Evolutionary conservation across 2,797 vertebrate genomes (phyloP).

Genomic region (Anisognathus igniventris): DNA sequence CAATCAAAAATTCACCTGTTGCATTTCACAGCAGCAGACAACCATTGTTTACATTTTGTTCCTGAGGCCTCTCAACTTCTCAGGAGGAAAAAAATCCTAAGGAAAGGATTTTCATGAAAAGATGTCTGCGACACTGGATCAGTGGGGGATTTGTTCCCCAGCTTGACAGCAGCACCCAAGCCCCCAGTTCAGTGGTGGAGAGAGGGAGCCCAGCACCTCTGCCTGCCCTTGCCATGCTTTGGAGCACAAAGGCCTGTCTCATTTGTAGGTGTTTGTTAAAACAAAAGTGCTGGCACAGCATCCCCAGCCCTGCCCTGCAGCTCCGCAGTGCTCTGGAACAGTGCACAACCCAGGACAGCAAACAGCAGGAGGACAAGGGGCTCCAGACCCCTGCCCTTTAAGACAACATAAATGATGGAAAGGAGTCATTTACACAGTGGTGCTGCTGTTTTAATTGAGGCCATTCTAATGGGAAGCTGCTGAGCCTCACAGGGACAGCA

Average conservation of each 20-base stretch:
- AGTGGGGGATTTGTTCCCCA: not conserved
- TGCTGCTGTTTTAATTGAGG: slow-evolving; percentile 71
- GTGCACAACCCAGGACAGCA: not conserved
- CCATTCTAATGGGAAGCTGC: not conserved
- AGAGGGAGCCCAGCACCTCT: not conserved
- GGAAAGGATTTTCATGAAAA: too few species aligned
- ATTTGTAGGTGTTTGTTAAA: not conserved
- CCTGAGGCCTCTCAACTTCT: too few species aligned
- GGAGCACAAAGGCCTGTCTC: not conserved
- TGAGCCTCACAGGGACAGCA: not conserved
- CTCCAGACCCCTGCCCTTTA: slow-evolving; percentile 20
- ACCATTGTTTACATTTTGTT: too few species aligned
- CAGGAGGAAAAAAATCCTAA: too few species aligned
- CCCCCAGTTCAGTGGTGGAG: not conserved
- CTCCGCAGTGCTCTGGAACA: not conserved
- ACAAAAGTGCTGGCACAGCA: not conserved
- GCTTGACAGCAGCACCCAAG: not conserved
- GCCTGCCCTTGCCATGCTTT: not conserved
- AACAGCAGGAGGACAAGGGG: not conserved
- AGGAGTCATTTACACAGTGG: slow-evolving; percentile 68
- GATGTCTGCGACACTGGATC: not conserved
- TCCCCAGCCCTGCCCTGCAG: not conserved
- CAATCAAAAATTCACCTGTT: too few species aligned
- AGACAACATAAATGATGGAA: slow-evolving; percentile 78
- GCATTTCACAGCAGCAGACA: too few species aligned